Evolutionary conservation across 2,113 vertebrate genomes (phyloP), one percentile per base, ranked within the genome.

Genomic region (Trichechus manatus): DNA sequence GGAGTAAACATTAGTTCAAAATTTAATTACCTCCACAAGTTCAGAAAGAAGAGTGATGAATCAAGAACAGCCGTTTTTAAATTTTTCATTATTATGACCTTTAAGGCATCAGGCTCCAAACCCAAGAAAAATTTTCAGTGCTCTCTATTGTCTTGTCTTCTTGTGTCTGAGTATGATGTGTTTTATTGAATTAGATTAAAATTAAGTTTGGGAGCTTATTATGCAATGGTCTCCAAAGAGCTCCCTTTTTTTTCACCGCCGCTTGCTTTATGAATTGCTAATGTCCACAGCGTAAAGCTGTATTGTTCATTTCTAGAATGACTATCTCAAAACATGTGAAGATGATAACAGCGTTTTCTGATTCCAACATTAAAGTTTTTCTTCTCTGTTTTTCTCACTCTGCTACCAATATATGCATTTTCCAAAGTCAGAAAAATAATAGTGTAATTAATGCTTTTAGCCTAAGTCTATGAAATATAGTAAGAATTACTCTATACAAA

Each of bases 161-260:
- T 92, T 70, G 4, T 77, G 82, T 94, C 86, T 96, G 66, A 93
- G 33, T 88, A 72, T 87, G 64, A 68, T 96, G 9, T 80, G 66
- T 64, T 96, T 97, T 96, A 96, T 93, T 96, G 81, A 93, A 95
- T 96, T 95, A 93, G 47, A 93, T 97, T 83, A 91, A 91, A 97
- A 96, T 94, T 96, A 95, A 93, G 78, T 94, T 96, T 91, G 33
- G 78, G 56, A 83, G 53, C 84, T 95, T 92, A 92, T 92, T 79
- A 92, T 91, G 33, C 44, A 79, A 20, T 50, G 20, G 25, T 93
- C 72, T 95, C 81, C 29, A 68, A 89, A 81, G 61, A 96, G 36
- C 47, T 31, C 4, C 82, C 36, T 63, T 50, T 77, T 25, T 90
- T 36, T 50, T 88, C 23, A 84, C 72, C 25, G 31, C 53, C 70